A percentile compares a stretch with the other conserved stretches of the same genome.
phyloP scores from a whole-genome alignment of 2,113 vertebrate species.

The Cheilinus undulatus region DNA sequence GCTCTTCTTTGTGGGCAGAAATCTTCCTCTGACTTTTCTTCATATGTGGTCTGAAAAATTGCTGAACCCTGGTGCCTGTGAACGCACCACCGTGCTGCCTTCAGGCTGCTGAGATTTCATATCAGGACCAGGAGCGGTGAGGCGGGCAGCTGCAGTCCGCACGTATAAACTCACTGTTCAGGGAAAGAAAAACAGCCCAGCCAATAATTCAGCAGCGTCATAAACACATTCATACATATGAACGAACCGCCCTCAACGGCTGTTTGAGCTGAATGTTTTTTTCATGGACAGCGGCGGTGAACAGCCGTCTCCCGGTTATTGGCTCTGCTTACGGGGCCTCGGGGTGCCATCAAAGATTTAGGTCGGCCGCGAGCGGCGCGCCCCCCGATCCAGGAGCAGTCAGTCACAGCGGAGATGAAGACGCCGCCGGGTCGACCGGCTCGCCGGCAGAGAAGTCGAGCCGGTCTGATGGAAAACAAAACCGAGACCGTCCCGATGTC shows the following conservation, averaged over 20 bases:
- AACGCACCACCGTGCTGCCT: conserved; percentile 25
- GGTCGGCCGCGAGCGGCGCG: conserved; percentile 43
- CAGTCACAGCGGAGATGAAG: conserved; percentile 22
- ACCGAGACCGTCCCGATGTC: neutral
- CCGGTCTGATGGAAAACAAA: conserved; percentile 3
- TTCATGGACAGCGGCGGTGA: conserved; percentile 27
- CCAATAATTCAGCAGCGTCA: conserved; percentile 30
- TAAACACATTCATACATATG: conserved; percentile 54
- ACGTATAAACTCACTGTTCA: conserved; percentile 5
- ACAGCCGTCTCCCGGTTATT: conserved; percentile 27
- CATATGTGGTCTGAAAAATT: neutral
- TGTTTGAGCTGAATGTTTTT: conserved; percentile 28
- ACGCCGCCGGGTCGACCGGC: conserved; percentile 43
- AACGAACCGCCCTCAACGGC: conserved; percentile 20
- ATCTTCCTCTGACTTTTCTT: neutral
- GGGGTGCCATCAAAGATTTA: conserved; percentile 72
- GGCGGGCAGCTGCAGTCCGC: neutral
- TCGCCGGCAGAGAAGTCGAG: neutral
- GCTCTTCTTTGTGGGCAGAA: too few species aligned
- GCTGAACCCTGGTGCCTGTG: neutral
- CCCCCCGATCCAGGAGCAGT: neutral
- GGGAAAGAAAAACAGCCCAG: conserved; percentile 10
- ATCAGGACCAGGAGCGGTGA: neutral
- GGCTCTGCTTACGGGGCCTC: conserved; percentile 44
- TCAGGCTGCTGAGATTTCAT: conserved; percentile 35